phyloP scores from a whole-genome alignment of 1,140 invertebrate species.

The Physella acuta region DNA sequence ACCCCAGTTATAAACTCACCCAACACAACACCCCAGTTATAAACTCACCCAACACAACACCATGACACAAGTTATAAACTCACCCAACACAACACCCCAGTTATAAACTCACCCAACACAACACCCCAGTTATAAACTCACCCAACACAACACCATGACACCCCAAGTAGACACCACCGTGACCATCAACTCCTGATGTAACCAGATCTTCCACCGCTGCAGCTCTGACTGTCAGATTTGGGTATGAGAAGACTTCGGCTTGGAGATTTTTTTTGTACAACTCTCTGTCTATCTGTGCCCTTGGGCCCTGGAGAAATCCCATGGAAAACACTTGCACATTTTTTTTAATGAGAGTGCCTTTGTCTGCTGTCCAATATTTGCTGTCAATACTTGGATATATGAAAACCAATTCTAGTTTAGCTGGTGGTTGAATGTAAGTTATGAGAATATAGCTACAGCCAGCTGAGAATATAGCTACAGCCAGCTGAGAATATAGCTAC shows the following conservation, averaged over 20 bases:
- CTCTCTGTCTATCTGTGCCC: slow-evolving; percentile 87
- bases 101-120: slow-evolving; percentile 82
- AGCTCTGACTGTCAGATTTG: slow-evolving; percentile 74
- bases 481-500: too few relatives aligned
- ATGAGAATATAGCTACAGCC: too few relatives aligned
- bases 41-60: slow-evolving; percentile 4
- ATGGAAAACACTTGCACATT: too few relatives aligned
- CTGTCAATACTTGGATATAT: too few relatives aligned
- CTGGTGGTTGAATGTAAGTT: too few relatives aligned
- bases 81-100: slow-evolving; percentile 48
- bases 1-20: slow-evolving; percentile 72
- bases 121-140: too few relatives aligned
- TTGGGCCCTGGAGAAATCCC: slow-evolving; percentile 64
- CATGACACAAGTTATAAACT: slow-evolving; percentile 36
- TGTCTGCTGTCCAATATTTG: too few relatives aligned
- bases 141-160: slow-evolving; percentile 27
- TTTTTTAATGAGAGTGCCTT: too few relatives aligned
- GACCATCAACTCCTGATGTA: slow-evolving; percentile 59
- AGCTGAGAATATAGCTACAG: too few relatives aligned
- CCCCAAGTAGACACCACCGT: slow-evolving; percentile 36
- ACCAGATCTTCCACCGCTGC: slow-evolving; percentile 83
- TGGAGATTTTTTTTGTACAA: slow-evolving; percentile 85
- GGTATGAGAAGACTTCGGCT: slow-evolving; percentile 70
- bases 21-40: too few relatives aligned
- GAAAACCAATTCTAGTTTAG: too few relatives aligned